Conservation (phyloP, 2,113 vertebrate species). For the Thalassarche chlororhynchos region DNA sequence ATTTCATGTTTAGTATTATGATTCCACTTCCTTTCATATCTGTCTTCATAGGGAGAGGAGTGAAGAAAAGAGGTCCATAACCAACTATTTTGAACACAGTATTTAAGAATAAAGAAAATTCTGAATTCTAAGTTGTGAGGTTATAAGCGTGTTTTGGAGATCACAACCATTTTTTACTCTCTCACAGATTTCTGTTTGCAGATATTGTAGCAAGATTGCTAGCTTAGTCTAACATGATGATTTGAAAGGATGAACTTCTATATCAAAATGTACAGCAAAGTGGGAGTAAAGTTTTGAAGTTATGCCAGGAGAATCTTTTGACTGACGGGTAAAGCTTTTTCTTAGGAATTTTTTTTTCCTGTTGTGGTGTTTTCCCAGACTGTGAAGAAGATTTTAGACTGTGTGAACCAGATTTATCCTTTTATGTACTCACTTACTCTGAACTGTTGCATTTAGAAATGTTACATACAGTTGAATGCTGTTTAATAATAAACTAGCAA, state of each 20-base stretch:
- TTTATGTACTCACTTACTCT: slow-evolving; percentile 17
- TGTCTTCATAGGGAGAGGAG: background rate
- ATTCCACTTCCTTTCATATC: background rate
- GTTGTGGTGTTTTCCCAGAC: slow-evolving; percentile 46
- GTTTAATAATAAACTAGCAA: slow-evolving; percentile 16
- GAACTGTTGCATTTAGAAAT: slow-evolving; percentile 33
- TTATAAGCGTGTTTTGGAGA: background rate
- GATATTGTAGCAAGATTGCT: slow-evolving; percentile 10
- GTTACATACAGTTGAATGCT: background rate
- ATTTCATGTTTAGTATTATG: background rate
- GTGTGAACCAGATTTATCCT: slow-evolving; percentile 40
- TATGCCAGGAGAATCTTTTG: slow-evolving; percentile 42
- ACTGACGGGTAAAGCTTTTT: slow-evolving; percentile 35
- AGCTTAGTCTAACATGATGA: slow-evolving; percentile 46
- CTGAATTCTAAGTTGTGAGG: slow-evolving; percentile 4
- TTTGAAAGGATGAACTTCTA: slow-evolving; percentile 50
- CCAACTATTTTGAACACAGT: background rate
- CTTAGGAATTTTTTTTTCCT: background rate
- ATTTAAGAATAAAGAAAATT: background rate
- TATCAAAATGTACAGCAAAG: slow-evolving; percentile 35
- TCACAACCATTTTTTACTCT: background rate
- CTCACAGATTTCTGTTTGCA: slow-evolving; percentile 15
- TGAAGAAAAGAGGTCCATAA: background rate
- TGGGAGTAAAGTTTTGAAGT: slow-evolving; percentile 56
- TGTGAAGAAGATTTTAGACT: slow-evolving; percentile 26